These are phyloP conservation scores for Orchesella cincta DNA, from an alignment of 1,140 invertebrate genomes.

Conservation along the genomic window DNA sequence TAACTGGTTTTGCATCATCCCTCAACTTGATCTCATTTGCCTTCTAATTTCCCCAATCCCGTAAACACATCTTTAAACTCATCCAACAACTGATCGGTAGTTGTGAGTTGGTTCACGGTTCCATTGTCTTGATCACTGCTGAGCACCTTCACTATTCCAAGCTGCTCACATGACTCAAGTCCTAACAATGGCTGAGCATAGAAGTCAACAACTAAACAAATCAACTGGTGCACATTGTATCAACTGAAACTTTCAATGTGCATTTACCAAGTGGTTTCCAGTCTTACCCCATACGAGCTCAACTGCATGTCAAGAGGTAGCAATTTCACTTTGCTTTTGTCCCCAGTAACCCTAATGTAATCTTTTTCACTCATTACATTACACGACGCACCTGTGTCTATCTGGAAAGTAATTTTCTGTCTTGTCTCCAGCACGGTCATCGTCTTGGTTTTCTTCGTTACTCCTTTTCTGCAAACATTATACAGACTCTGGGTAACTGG, in stretches of 20 bases:
- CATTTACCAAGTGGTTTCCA: background rate
- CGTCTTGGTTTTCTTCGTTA: background rate
- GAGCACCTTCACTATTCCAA: constrained; percentile 32
- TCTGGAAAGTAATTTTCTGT: background rate
- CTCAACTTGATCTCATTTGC: constrained; percentile 11
- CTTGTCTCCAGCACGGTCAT: background rate
- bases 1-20: constrained; percentile 27
- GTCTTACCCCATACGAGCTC: background rate
- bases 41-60: constrained; percentile 32
- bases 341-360: background rate
- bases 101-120: background rate
- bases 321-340: background rate
- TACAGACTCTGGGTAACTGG: background rate
- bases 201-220: background rate
- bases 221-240: background rate
- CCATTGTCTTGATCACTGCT: constrained; percentile 30
- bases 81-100: background rate
- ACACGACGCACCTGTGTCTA: background rate
- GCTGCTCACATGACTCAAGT: constrained; percentile 10
- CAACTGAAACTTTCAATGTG: background rate
- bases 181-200: constrained; percentile 19
- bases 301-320: background rate
- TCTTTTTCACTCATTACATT: background rate
- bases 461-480: background rate
- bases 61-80: constrained; percentile 32